These are phyloP conservation scores for Tridacna crocea DNA, from an alignment of 2,888 invertebrate genomes.

Conservation along the genomic window DNA sequence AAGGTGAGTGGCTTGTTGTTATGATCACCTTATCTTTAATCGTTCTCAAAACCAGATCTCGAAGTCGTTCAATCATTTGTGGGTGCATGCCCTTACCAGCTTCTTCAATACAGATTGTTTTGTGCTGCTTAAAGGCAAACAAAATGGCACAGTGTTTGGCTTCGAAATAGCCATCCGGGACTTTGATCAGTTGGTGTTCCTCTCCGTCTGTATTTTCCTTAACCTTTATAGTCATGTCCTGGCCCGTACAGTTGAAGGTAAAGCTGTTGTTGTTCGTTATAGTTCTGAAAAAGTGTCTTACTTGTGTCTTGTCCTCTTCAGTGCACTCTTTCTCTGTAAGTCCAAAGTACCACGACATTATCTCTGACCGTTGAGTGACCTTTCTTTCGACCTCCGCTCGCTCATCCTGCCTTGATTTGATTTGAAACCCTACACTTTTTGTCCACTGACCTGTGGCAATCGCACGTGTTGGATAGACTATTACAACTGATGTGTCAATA, in stretches of 20 bases:
- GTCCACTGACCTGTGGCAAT: constrained; percentile 26
- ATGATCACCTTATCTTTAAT: constrained; percentile 21
- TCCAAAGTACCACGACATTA: constrained; percentile 4
- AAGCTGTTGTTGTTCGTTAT: constrained; percentile 1
- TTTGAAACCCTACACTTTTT: constrained; percentile 4
- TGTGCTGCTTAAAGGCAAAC: constrained; percentile 2
- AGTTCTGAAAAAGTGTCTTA: background rate
- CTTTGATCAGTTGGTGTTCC: constrained; percentile 17
- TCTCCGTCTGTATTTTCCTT: background rate
- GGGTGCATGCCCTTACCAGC: constrained; percentile 35
- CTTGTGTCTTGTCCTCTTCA: background rate
- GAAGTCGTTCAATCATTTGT: constrained; percentile 32
- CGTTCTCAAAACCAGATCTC: constrained; percentile 19
- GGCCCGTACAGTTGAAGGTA: background rate
- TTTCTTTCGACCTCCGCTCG: background rate
- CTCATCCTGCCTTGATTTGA: background rate
- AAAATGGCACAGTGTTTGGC: constrained; percentile 25
- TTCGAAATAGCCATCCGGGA: constrained; percentile 30
- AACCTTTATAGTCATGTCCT: background rate
- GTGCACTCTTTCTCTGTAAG: background rate
- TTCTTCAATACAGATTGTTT: constrained; percentile 31
- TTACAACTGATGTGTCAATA: constrained; percentile 1
- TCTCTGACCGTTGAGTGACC: background rate
- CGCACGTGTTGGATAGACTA: constrained; percentile 18
- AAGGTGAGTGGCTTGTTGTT: background rate